Base-by-base conservation (phyloP, 2,888 invertebrate genomes). In the Oscheius sp. region DNA sequence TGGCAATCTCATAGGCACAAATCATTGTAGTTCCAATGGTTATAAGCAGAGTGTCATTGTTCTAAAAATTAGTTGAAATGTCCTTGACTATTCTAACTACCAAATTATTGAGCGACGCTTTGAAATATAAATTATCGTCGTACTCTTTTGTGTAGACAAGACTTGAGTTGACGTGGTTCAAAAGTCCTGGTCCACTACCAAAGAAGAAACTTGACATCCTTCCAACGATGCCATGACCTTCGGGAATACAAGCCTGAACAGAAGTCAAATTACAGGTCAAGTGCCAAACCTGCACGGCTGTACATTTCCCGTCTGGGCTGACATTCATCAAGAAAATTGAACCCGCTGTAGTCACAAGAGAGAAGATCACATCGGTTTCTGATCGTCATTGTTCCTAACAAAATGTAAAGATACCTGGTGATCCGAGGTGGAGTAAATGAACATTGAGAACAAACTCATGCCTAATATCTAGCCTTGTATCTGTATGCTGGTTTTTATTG, bases 61-160 rank as follows among this genome's bases (percentile, higher is more conserved):
- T 42, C 61, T 45, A 27, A 61, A 23, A 42, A 4, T 5, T 6
- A 17, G 8, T 3, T 31, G 12, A 29, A 45, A 45, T 20, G 4
- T 53, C 12, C 12, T n/a, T 3, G 12, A 17, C n/a, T 27, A 42
- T 3, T n/a, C n/a, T n/a, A n/a, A n/a, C n/a, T n/a, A n/a, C n/a
- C n/a, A n/a, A n/a, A n/a, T n/a, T n/a, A n/a, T n/a, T n/a, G n/a
- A n/a, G n/a, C n/a, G n/a, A n/a, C n/a, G n/a, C 53, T 23, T 66
- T 46, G 10, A 45, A 25, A 15, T 27, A 25, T 15, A 42, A 42
- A 5, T 45, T 33, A 17, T 66, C 66, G 17, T 55, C 57, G n/a
- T 29, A 29, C 29, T 55, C 55, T 55, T 57, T 66, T 45, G 29
- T 55, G 37, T 42, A 66, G n/a, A 66, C 4, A 4, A 55, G 15